phyloP scores from a whole-genome alignment of 2,888 invertebrate genomes.

The Noctua fimbriata region DNA sequence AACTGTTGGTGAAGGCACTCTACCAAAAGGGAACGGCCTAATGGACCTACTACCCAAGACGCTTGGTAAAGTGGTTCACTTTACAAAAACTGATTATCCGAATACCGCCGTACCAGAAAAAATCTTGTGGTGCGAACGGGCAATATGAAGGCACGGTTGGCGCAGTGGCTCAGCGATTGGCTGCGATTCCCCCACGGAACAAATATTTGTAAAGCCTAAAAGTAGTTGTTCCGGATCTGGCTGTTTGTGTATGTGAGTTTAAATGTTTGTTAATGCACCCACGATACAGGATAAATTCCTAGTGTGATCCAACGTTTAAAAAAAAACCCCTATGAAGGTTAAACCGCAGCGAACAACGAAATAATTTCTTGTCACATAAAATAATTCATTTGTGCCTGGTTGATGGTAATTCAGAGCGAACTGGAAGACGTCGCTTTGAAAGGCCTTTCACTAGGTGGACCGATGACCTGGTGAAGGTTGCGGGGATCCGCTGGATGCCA shows the following conservation, averaged over 20 bases:
- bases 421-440: too few species aligned
- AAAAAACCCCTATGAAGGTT: too few species aligned
- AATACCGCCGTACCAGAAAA: background rate
- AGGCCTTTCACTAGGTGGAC: too few species aligned
- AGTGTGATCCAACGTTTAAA: too few species aligned
- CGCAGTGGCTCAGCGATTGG: background rate
- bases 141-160: background rate
- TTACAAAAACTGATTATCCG: background rate
- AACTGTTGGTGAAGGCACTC: constrained; percentile 1
- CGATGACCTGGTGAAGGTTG: too few species aligned
- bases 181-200: background rate
- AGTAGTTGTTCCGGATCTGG: background rate
- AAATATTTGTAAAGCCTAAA: background rate
- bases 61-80: background rate
- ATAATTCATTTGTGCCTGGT: too few species aligned
- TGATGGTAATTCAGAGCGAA: too few species aligned
- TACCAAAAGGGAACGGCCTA: background rate
- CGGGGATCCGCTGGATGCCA: too few species aligned
- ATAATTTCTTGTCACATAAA: too few species aligned
- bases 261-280: background rate
- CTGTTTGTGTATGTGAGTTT: background rate
- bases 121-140: background rate
- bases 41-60: background rate
- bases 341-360: too few species aligned
- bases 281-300: background rate